Base-by-base conservation (phyloP, 2,888 invertebrate species). In the Rhyacophila evoluta region DNA sequence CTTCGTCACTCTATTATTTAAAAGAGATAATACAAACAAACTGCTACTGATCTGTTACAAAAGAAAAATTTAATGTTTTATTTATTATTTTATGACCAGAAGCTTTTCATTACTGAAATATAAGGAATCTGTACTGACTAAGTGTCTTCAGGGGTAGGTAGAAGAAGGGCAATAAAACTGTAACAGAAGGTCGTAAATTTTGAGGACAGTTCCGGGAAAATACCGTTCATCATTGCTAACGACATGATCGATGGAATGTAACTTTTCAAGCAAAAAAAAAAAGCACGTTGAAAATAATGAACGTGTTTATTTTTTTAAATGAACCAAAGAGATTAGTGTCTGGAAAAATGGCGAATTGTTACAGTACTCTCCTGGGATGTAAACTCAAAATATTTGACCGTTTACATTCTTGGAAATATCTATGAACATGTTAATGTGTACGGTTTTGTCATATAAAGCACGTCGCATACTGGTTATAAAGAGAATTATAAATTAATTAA, bases 21-120 rank as follows among this genome's bases (percentile, higher is more conserved):
- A n/a, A 2, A 41, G 33, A 27, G 72, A 75, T 67, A 71, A 33
- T n/a, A n/a, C n/a, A n/a, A 38, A 28, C 74, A 74, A 79, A 75
- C 69, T 75, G 79, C 81, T 79, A 78, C 79, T 72, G 79, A 77
- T 70, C 72, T 74, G 12, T 25, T 12, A 79, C 81, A 81, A 81
- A n/a, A 73, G 41, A 41, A 36, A 70, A 15, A 37, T 78, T 72
- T 79, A 79, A 79, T 79, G 77, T 71, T 72, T 81, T 79, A 81
- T 81, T 79, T 81, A 81, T 81, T 79, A 77, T 81, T 81, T 81
- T 81, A 79, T 76, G 72, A 79, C 75, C 78, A 33, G 25, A 72
- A 37, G 33, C 74, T 70, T 29, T 76, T 71, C 81, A 67, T 37
- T 36, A 11, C 33, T 77, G 70, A 76, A 76, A 73, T n/a, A n/a